Evolutionary conservation across 2,888 invertebrate species (phyloP), one percentile per base, ranked within the genome.

Genomic region (Drosophila stalkeri): DNA sequence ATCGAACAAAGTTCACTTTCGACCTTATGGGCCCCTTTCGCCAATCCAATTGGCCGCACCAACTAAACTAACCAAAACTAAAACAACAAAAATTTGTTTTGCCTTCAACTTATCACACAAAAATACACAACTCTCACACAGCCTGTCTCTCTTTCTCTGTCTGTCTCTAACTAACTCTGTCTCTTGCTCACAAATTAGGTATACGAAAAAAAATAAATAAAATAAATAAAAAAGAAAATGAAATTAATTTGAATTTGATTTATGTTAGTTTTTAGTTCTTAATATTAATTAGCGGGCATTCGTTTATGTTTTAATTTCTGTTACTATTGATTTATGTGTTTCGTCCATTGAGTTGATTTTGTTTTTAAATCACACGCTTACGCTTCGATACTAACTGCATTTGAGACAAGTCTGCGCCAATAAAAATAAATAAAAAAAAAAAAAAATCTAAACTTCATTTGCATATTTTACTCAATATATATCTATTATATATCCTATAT

Each of bases 341-440:
- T 39, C 27, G 31, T 64, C 46, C 11, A 37, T 59, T 75, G 3
- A 14, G 39, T 55, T 59, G 0, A 9, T 54, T 27, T 54, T 54
- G 9, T 60, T 60, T 55, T 63, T 1, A 62, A 67, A 73, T 81
- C 85, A 87, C 89, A 85, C 87, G 89, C 85, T 85, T 85, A 71
- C 80, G 85, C 85, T 89, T 89, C 68, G 77, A 70, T 82, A 86
- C 80, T 89, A 89, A 89, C 82, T 81, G 89, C 89, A 86, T 84
- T 80, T 81, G 75, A 67, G 67, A 73, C 67, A 76, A 82, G 71
- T 76, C 80, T 80, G 72, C 68, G 75, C 80, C 64, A 67, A 74
- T 31, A 44, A 52, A 49, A 64, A 55, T 52, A 20, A 33, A 20
- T 11, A 44, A 41, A 27, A 35, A 18, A 5, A 20, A 14, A 43